Evolutionary conservation across 2,888 invertebrate species (phyloP).

Genomic region (Parnassius mnemosyne): DNA sequence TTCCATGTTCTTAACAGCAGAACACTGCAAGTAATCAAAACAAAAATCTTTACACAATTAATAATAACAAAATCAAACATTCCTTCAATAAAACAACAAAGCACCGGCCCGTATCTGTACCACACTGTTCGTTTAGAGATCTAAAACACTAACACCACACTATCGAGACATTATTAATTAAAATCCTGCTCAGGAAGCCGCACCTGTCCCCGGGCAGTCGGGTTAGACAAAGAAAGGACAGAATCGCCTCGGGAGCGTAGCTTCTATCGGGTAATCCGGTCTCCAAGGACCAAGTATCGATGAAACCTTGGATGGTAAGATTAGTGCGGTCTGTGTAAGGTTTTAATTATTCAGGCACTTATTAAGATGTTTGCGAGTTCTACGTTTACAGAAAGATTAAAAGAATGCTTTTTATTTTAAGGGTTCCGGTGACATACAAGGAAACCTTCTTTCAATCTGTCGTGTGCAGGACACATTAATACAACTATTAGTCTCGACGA

Average conservation of each 20-base stretch:
- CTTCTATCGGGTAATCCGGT: conserved; percentile 67
- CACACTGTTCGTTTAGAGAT: conserved; percentile 21
- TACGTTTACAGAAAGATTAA: background rate
- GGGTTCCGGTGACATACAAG: too few species aligned
- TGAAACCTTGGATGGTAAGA: conserved; percentile 41
- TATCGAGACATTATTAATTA: conserved; percentile 77
- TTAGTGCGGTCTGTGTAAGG: conserved; percentile 34
- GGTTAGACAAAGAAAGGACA: conserved; percentile 59
- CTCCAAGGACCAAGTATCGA: conserved; percentile 64
- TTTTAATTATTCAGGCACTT: conserved; percentile 40
- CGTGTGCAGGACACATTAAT: too few species aligned
- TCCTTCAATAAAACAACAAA: conserved; percentile 15
- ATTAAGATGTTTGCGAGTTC: conserved; percentile 14
- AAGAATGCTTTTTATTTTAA: background rate
- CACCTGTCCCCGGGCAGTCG: conserved; percentile 72
- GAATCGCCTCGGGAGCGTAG: conserved; percentile 62
- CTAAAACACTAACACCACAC: conserved; percentile 45
- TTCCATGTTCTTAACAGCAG: too few species aligned
- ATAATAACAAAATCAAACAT: background rate
- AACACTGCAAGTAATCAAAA: too few species aligned
- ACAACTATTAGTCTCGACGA: too few species aligned
- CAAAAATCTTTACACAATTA: background rate
- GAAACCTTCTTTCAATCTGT: too few species aligned
- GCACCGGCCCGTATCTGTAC: conserved; percentile 1
- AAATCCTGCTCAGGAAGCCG: conserved; percentile 63